phyloP scores from a whole-genome alignment of 2,797 vertebrate species.

The Helostoma temminkii region DNA sequence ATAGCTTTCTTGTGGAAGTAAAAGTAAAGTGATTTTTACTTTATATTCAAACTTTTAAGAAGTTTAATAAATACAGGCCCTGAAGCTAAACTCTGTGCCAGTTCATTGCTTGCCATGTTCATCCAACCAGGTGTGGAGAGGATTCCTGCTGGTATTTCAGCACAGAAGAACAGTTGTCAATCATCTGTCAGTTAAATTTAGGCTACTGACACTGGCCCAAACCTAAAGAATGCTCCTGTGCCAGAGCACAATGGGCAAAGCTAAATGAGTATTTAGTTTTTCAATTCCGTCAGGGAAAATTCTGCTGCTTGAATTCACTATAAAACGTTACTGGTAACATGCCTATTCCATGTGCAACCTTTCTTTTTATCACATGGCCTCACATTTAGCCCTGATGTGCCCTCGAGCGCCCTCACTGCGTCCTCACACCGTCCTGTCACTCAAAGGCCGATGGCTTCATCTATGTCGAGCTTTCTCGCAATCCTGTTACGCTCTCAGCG shows the following conservation, averaged over 20 bases:
- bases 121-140: constrained; percentile 12
- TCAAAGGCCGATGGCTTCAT: constrained; percentile 52
- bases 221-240: neutral
- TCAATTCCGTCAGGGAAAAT: neutral
- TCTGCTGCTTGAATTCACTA: neutral
- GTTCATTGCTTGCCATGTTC: neutral
- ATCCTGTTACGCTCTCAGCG: constrained; percentile 34
- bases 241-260: neutral
- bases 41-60: neutral
- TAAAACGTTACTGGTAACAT: neutral
- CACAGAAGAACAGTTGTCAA: constrained; percentile 23
- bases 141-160: constrained; percentile 20
- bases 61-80: neutral
- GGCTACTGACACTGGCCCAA: neutral
- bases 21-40: neutral
- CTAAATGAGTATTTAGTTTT: neutral
- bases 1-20: neutral
- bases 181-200: constrained; percentile 21
- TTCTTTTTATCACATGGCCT: constrained; percentile 9
- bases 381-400: neutral
- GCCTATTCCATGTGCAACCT: neutral
- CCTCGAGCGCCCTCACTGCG: neutral
- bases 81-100: neutral
- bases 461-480: constrained; percentile 13
- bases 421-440: constrained; percentile 32